Base-by-base conservation (phyloP, 1,140 invertebrate species). In the Nasonia longicornis region DNA sequence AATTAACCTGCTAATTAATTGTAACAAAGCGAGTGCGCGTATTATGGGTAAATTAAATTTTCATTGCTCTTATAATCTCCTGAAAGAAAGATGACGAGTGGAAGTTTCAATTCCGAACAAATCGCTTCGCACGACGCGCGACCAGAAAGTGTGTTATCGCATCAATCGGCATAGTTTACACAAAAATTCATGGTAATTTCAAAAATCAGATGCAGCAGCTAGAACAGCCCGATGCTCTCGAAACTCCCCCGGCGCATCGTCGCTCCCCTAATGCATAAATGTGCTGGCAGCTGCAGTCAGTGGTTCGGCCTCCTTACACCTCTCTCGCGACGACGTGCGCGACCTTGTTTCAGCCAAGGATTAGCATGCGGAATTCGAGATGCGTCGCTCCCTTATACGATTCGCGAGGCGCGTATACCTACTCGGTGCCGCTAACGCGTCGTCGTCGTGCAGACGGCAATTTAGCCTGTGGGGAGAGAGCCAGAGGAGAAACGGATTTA, bases 361-460 rank as follows among this genome's bases (percentile, higher is more conserved):
- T 74, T 63, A 74, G 48, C 58, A 74, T 64, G 73, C 73, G 73
- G 29, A 20, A 64, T 75, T 29, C 52, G 52, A 58, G 52, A 7
- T 58, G 52, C 52, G 16, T 58, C 52, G 52, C 14, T n/a, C 16
- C 20, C 16, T n/a, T 20, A n/a, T 6, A 35, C 52, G 52, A 20
- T 58, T 58, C 20, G 20, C 52, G 3, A 58, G 48, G 8, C 45
- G 72, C 52, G 20, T 58, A 58, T 2, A 58, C 12, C 11, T n/a
- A 16, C 52, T 4, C 52, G 20, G 14, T 12, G n/a, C 6, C 16
- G 16, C 6, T 16, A n/a, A 58, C 52, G 52, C 52, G 52, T 58
- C 52, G 52, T 58, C 45, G 42, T 42, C 42, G 45, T 29, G 11
- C 14, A 29, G 45, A 31, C 31, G 16, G 72, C 72, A 31, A 74